These are phyloP conservation scores for Nasua narica DNA, from an alignment of 2,797 vertebrate species.

Conservation along the genomic window DNA sequence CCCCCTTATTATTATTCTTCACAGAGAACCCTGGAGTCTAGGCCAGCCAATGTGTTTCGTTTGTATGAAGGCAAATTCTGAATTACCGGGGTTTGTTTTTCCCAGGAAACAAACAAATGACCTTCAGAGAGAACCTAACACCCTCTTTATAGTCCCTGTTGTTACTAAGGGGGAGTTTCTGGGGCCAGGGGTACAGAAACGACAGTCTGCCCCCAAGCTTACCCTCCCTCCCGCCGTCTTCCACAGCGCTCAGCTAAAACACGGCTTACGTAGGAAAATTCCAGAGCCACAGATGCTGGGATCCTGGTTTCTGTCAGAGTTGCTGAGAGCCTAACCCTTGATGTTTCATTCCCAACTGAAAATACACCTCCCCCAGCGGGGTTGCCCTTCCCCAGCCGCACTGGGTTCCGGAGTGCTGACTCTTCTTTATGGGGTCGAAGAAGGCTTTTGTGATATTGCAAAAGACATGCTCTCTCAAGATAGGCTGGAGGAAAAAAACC, in stretches of 20 bases:
- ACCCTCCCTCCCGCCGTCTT: neutral
- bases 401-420: neutral
- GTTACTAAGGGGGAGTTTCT: neutral
- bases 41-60: neutral
- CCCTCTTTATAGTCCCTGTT: neutral
- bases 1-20: neutral
- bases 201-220: neutral
- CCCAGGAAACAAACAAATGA: neutral
- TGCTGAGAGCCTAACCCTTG: neutral
- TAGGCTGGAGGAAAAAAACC: conserved; percentile 52
- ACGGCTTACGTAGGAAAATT: neutral
- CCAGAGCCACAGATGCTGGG: neutral
- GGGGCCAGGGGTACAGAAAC: neutral
- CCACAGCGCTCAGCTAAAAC: neutral
- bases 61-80: neutral
- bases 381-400: neutral
- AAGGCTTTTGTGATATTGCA: conserved; percentile 52
- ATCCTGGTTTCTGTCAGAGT: conserved; percentile 11
- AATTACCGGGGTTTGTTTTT: neutral
- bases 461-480: conserved; percentile 60
- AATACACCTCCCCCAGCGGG: neutral
- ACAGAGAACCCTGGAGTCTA: neutral
- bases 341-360: conserved; percentile 18
- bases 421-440: conserved; percentile 32
- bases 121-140: neutral